Base-by-base conservation (phyloP, 2,888 invertebrate genomes). In the Arctia plantaginis region DNA sequence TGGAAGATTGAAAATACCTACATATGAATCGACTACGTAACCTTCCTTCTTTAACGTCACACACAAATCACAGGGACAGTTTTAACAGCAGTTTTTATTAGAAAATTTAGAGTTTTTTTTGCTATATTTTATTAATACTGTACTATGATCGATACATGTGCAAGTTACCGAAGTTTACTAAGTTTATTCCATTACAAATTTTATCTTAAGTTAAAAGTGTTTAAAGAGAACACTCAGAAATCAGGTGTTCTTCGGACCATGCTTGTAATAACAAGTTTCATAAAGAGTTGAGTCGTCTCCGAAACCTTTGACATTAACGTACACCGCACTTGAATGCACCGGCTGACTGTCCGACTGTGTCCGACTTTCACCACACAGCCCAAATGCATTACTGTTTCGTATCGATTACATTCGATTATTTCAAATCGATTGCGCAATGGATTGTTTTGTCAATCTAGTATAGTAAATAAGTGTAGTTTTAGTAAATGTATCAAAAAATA, bases 351-450 rank as follows among this genome's bases (percentile, higher is more conserved):
- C 74, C 35, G n/a, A 47, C 66, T 39, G 77, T 47, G 83, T 79
- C 78, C 86, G 79, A 86, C 90, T 90, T 90, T 90, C 90, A 87
- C 89, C 75, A 71, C 59, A 69, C 77, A 77, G 41, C 64, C 79
- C 86, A 83, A 84, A 86, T 83, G 79, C 81, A 86, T 41, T 69
- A 41, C 27, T 84, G 85, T 85, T 81, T 79, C 81, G 78, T 77
- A 81, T 80, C 75, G 80, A 85, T 85, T 75, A 78, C 76, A 79
- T 76, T 79, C 77, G 77, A 79, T 84, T 78, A 82, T 77, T 73
- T 39, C 71, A 75, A 83, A 84, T 87, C 84, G 83, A 87, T 88
- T 87, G 82, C 75, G 76, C 75, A 85, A 85, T 79, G 80, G 79
- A 84, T 80, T 77, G 65, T 78, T 81, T 79, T 35, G 41, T 66